Conservation (phyloP, 2,888 invertebrate species). For the Ashinkailepas kermadecensis region DNA sequence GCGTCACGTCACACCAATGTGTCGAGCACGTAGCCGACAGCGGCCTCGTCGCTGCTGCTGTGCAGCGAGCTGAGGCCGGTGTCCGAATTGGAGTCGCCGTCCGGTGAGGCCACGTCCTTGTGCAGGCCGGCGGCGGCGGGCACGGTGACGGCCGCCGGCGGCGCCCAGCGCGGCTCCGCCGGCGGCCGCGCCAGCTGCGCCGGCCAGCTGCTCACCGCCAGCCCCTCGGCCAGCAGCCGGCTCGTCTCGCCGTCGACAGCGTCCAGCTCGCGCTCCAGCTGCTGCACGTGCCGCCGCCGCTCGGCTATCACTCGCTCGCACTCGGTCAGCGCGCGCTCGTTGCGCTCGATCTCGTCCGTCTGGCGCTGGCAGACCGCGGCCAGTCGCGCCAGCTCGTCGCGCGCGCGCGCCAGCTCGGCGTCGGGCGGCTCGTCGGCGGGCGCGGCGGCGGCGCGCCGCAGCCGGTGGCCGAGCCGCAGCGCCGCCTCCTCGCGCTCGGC, state of each 20-base stretch:
- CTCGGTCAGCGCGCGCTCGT: slow-evolving; percentile 8
- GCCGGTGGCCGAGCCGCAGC: background rate
- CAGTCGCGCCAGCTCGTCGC: background rate
- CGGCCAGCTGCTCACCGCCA: slow-evolving; percentile 12
- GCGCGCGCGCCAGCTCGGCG: background rate
- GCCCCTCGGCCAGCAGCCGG: slow-evolving; percentile 9
- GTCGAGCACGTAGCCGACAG: slow-evolving; percentile 40
- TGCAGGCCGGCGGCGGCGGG: background rate
- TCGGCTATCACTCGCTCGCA: background rate
- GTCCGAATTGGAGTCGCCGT: slow-evolving; percentile 46
- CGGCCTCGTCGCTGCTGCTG: slow-evolving; percentile 42
- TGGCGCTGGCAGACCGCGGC: background rate
- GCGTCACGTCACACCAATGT: slow-evolving; percentile 39
- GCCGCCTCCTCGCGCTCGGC: slow-evolving; percentile 1
- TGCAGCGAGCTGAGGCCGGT: slow-evolving; percentile 48
- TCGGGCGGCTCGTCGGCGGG: background rate
- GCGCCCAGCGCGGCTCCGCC: slow-evolving; percentile 8
- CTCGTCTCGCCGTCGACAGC: background rate
- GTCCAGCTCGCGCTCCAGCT: slow-evolving; percentile 18
- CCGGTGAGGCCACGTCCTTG: background rate
- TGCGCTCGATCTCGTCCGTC: background rate
- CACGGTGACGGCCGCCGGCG: background rate
- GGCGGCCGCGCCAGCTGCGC: slow-evolving; percentile 35
- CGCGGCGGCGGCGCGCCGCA: background rate
- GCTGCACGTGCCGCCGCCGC: background rate